Evolutionary conservation across 2,797 vertebrate species (phyloP), one percentile per base, ranked within the genome.

Genomic region (Chanos chanos): DNA sequence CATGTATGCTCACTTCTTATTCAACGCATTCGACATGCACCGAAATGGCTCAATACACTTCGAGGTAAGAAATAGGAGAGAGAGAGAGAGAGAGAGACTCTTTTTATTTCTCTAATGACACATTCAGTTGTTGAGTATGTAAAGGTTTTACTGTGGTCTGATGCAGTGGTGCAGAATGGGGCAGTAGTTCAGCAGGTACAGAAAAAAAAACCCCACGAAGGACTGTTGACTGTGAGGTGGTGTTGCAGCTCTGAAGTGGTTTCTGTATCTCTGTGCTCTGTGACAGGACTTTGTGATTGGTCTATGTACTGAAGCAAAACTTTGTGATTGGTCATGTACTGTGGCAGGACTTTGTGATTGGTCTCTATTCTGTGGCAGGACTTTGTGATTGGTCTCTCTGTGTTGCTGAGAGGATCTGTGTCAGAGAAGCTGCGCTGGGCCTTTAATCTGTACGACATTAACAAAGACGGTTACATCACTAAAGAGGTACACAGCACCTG

Each of bases 361-460:
- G 96, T 0, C 79, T 99, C 53, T 98, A n/a, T n/a, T n/a, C 58
- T 45, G 66, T 68, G 28, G 4, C 76, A 99, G 96, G 95, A 99
- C 79, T 98, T 99, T 66, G 96, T 92, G 1, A 31, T 94, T 0
- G 96, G 96, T 0, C 79, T 99, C 53, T 98, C 96, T 0, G 79
- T 97, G 72, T 70, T 99, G 74, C 88, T 99, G 12, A 83, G 95
- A 64, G 96, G 96, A 1, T 94, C 93, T 0, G 92, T 95, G 55
- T 90, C 90, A 0, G 95, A 98, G 82, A 98, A 97, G 69, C 91
- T 99, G 12, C 85, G 86, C 49, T 99, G 96, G 96, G 92, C 94
- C 0, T 98, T 98, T 70, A 96, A 98, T 73, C 88, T 99, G 19
- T 99, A 99, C 0, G 96, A 99, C 33, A 94, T 98, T 60, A 97